Evolutionary conservation across 1,140 invertebrate species (phyloP), one percentile per base, ranked within the genome.

Genomic region (Eulimnadia texana): DNA sequence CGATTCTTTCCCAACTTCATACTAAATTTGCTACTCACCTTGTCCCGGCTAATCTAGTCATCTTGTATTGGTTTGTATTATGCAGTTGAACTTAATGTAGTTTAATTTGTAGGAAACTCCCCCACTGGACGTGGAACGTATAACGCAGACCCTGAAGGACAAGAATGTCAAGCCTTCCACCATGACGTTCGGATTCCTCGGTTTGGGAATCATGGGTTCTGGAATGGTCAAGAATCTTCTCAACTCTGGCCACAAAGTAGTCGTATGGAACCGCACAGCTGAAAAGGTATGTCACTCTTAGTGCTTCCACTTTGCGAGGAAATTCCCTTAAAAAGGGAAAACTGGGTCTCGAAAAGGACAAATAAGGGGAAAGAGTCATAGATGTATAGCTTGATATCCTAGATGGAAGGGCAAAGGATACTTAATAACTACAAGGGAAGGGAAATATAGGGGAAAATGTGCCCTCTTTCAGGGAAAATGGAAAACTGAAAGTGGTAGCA

Each of bases 141-240:
- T 89, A 1, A 86, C 87, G 0, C 82, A 90, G 66, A 84, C 85
- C 0, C 72, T 91, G 3, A 84, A 86, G 69, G 84, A 87, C 62
- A 92, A 91, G 71, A 87, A 91, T 64, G 92, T 96, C 62, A 80
- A 82, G 59, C 84, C 92, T 1, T 93, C 90, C 11, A 80, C 80
- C 60, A 81, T 90, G 70, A 91, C 85, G 68, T 94, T 97, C 71
- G 94, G 94, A 13, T 97, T 97, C 73, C 80, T 98, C 33, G 94
- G 94, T 0, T 78, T 97, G 9, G 93, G 93, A 49, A 93, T 91
- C 67, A 97, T 98, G 87, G 93, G 93, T n/a, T 84, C 86, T 50
- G 90, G 90, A 20, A 92, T 97, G 69, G 91, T 97, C 0, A 93
- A 92, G 77, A 95, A 96, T 73, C 77, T 98, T 20, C 81, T 97